Base-by-base conservation (phyloP, 2,113 vertebrate genomes). In the Danionella cerebrum region DNA sequence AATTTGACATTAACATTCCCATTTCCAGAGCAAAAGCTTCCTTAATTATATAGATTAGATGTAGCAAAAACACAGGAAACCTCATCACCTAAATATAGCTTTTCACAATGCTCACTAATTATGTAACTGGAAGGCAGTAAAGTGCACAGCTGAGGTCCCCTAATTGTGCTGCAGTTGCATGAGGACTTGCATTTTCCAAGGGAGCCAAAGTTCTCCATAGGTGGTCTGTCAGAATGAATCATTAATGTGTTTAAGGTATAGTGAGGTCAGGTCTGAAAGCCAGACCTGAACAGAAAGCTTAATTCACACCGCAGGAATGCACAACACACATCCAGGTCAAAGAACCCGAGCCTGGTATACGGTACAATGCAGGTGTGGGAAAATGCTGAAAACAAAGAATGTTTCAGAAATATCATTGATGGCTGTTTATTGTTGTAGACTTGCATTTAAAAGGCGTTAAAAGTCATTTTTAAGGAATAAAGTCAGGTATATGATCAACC, bases 211-310 rank as follows among this genome's bases (percentile, higher is more conserved):
- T 16, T 65, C 44, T 65, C 19, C 22, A 39, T 22, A 24, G 41
- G n/a, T 52, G 18, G 38, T 58, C 52, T 69, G 25, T 52, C 72
- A 42, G 50, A 65, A 53, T 74, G 22, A 74, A 65, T 69, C 44
- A 65, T 45, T 69, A n/a, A 65, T 69, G 66, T 59, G 25, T 50
- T 59, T 65, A 69, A 57, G 25, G 58, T 69, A 67, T 62, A n/a
- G 48, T 58, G 59, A 58, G 52, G 44, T 41, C 36, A 59, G 29
- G 67, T 44, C 57, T 51, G 31, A 52, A 70, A 65, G 60, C 45
- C 45, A 69, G 52, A 14, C 51, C 42, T 33, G 63, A 48, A 39
- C 18, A 13, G n/a, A n/a, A n/a, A n/a, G n/a, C n/a, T n/a, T n/a
- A n/a, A n/a, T n/a, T n/a, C 44, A 60, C 48, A 39, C 57, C 54